These are phyloP conservation scores for Orius insidiosus DNA, from an alignment of 1,140 invertebrate species.

Conservation along the genomic window DNA sequence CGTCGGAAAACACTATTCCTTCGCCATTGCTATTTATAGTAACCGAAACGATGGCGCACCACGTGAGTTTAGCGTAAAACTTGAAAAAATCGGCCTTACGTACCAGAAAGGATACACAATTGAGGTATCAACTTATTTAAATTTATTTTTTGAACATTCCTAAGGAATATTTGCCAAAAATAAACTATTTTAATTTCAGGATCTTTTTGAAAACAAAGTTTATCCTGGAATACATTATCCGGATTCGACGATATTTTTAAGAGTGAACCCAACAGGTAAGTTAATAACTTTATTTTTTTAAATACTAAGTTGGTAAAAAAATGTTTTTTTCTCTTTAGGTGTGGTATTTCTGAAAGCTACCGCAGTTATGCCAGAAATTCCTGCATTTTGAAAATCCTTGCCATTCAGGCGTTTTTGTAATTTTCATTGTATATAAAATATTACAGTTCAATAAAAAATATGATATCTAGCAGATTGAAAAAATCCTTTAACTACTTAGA, in stretches of 20 bases:
- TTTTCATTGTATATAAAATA: too few species aligned
- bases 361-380: too few species aligned
- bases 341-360: too few species aligned
- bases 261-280: constrained; percentile 23
- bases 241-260: constrained; percentile 16
- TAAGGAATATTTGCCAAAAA: not conserved
- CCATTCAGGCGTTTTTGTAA: too few species aligned
- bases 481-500: too few species aligned
- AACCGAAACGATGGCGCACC: constrained; percentile 39
- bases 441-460: too few species aligned
- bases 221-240: constrained; percentile 9
- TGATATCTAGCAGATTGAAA: too few species aligned
- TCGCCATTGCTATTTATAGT: constrained; percentile 36
- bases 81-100: constrained; percentile 53
- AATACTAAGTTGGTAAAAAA: too few species aligned
- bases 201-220: constrained; percentile 20
- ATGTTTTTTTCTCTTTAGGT: too few species aligned
- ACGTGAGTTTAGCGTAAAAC: constrained; percentile 31
- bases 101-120: constrained; percentile 63
- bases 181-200: constrained; percentile 23
- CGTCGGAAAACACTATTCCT: constrained; percentile 26
- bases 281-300: not conserved
- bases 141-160: not conserved
- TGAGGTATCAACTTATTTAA: constrained; percentile 33
- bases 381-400: too few species aligned